phyloP scores from a whole-genome alignment of 2,888 invertebrate genomes.

The Rhagophthalmus giganteus region DNA sequence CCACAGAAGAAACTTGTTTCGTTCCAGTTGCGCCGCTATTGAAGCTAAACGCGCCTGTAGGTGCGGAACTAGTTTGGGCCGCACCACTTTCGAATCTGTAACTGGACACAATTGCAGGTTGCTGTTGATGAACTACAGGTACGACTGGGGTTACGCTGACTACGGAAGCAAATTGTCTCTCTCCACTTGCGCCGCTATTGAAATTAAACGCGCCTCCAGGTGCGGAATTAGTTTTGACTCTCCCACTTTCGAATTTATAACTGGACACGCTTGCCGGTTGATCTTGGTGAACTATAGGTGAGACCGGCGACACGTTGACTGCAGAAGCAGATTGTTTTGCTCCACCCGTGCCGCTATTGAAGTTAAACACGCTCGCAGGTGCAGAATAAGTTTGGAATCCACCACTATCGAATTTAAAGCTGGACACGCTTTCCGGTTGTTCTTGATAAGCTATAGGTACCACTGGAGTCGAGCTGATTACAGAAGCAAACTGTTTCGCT shows the following conservation, averaged over 20 bases:
- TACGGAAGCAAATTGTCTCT: background rate
- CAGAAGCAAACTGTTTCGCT: too few species aligned
- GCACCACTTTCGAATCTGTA: background rate
- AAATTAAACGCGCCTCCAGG: background rate
- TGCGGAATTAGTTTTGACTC: background rate
- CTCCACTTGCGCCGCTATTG: background rate
- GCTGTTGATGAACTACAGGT: background rate
- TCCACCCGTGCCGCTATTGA: too few species aligned
- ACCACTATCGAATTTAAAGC: too few species aligned
- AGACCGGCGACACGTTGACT: too few species aligned
- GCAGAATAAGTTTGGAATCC: too few species aligned
- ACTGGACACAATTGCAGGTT: background rate
- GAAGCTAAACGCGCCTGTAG: too few species aligned
- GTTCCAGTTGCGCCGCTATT: too few species aligned
- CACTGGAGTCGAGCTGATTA: too few species aligned
- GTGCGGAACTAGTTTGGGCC: background rate
- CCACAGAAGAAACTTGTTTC: too few species aligned
- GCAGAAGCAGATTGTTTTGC: too few species aligned
- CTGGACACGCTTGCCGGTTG: conserved; percentile 4
- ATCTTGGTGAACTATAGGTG: too few species aligned
- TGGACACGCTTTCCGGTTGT: background rate
- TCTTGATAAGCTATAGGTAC: background rate
- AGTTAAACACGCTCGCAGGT: too few species aligned
- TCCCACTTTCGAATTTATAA: background rate
- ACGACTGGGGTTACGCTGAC: background rate